Percentiles rank a stretch among this genome's conserved stretches.
phyloP scores from a whole-genome alignment of 2,113 vertebrate species.

The Muscicapa adusta region DNA sequence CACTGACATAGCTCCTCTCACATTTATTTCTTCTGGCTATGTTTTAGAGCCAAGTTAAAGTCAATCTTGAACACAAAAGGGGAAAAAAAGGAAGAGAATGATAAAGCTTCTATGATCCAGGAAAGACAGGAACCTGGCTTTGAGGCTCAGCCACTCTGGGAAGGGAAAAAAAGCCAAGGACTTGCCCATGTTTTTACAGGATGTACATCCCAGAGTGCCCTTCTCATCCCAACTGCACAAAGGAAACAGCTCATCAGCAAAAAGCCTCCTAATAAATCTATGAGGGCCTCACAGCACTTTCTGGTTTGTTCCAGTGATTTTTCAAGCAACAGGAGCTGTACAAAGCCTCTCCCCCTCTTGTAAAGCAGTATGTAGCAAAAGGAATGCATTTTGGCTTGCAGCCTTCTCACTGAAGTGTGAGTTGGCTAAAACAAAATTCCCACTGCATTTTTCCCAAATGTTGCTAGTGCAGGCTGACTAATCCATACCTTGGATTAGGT shows the following conservation, averaged over 20 bases:
- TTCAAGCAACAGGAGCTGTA: background rate
- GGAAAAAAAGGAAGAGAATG: background rate
- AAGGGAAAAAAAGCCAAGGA: background rate
- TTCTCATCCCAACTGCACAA: background rate
- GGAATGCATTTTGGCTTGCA: background rate
- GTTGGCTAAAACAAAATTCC: background rate
- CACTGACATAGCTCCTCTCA: background rate
- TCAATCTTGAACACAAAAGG: background rate
- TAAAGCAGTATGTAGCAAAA: background rate
- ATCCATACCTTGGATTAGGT: background rate
- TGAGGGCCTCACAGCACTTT: background rate
- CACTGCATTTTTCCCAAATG: conserved; percentile 8
- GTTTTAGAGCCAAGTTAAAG: background rate
- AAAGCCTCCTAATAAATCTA: conserved; percentile 9
- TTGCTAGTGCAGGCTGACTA: background rate
- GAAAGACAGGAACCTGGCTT: background rate
- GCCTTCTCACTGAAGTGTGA: background rate
- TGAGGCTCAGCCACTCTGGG: background rate
- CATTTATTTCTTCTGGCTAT: background rate
- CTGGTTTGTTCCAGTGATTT: background rate
- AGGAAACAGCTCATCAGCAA: background rate
- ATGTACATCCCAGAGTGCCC: background rate
- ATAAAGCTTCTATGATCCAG: background rate
- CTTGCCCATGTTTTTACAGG: background rate
- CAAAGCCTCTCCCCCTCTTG: background rate